Conservation (phyloP, 2,888 invertebrate species). For the Thera obeliscata region DNA sequence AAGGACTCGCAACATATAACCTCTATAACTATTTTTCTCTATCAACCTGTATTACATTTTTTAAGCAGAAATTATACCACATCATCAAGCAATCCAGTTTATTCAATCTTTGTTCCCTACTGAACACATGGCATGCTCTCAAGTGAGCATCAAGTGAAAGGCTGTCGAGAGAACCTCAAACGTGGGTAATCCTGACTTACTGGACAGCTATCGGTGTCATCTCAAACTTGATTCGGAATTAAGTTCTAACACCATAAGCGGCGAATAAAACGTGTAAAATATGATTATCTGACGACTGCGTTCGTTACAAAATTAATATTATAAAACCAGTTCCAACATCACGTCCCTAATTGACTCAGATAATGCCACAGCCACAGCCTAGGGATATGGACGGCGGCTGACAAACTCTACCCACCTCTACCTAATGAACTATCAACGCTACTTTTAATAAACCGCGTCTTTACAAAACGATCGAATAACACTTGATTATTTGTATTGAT, state of each 20-base stretch:
- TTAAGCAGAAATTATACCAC: no score
- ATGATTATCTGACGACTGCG: slow-evolving; percentile 53
- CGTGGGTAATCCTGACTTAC: slow-evolving; percentile 61
- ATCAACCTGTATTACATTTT: no score
- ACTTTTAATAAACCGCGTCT: slow-evolving; percentile 8
- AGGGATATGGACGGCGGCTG: slow-evolving; percentile 41
- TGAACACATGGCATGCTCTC: slow-evolving; percentile 16
- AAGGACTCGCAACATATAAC: no score
- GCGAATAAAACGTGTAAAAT: slow-evolving; percentile 59
- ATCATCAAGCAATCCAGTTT: no score
- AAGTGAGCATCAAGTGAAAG: slow-evolving; percentile 47
- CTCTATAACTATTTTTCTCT: no score
- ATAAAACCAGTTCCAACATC: slow-evolving; percentile 51
- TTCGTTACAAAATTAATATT: slow-evolving; percentile 52
- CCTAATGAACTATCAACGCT: slow-evolving; percentile 16
- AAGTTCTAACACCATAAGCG: slow-evolving; percentile 57
- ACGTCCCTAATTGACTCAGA: slow-evolving; percentile 60
- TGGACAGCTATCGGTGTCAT: slow-evolving; percentile 58
- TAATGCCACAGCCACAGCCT: slow-evolving; percentile 39
- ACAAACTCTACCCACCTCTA: slow-evolving; percentile 39
- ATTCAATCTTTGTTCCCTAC: no score
- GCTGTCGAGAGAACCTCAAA: slow-evolving; percentile 51
- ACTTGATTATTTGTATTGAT: slow-evolving; percentile 16
- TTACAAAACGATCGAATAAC: slow-evolving; percentile 9
- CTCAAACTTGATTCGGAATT: slow-evolving; percentile 57